Evolutionary conservation across 2,888 invertebrate species (phyloP).

Genomic region (Heliconius aoede): DNA sequence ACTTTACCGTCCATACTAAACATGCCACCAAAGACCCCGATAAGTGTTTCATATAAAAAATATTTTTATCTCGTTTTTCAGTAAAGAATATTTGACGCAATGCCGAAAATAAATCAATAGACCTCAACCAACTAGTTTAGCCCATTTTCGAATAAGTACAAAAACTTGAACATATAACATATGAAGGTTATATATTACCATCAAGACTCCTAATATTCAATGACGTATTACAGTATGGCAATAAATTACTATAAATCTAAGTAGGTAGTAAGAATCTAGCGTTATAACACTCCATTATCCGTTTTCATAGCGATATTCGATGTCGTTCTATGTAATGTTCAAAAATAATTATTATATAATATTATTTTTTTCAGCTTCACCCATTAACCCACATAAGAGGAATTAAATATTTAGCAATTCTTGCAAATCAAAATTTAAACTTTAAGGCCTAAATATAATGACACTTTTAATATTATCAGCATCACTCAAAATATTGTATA

Average conservation of each 20-base stretch:
- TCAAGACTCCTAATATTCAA: neutral
- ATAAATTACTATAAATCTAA: neutral
- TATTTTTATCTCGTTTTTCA: neutral
- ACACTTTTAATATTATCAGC: too few relatives aligned
- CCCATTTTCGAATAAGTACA: neutral
- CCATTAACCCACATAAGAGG: too few relatives aligned
- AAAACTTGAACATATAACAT: neutral
- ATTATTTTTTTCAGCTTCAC: too few relatives aligned
- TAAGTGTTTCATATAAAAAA: neutral
- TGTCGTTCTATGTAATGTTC: too few relatives aligned
- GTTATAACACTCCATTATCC: too few relatives aligned
- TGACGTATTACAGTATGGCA: neutral
- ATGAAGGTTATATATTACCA: neutral
- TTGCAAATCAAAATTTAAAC: too few relatives aligned
- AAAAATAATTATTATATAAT: too few relatives aligned
- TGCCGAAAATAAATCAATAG: neutral
- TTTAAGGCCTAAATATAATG: too few relatives aligned
- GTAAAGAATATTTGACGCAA: neutral
- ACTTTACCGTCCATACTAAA: neutral
- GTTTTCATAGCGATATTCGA: too few relatives aligned
- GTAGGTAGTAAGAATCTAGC: neutral
- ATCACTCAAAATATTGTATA: too few relatives aligned
- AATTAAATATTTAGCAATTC: too few relatives aligned
- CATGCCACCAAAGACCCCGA: neutral
- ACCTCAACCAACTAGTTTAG: conserved; percentile 3